These are phyloP conservation scores for Pocota personata DNA, from an alignment of 2,888 invertebrate species.

Conservation along the genomic window DNA sequence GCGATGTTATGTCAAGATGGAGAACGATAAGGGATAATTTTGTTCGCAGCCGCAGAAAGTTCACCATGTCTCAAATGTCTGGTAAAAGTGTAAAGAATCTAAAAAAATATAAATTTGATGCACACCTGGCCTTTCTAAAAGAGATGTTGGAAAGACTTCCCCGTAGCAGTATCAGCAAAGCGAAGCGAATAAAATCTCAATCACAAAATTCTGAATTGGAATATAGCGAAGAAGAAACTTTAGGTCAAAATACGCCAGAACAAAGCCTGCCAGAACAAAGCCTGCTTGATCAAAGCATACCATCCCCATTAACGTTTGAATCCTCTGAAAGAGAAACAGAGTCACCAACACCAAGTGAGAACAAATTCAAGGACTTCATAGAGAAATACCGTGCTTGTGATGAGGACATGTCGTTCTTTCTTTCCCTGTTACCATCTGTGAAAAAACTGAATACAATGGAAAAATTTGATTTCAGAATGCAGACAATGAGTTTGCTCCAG, in stretches of 20 bases:
- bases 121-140: neutral
- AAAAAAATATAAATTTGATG: neutral
- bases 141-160: neutral
- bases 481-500: neutral
- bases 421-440: neutral
- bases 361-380: neutral
- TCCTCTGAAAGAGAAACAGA: neutral
- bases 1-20: neutral
- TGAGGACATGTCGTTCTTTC: neutral
- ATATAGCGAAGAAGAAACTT: neutral
- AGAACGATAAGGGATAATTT: constrained; percentile 6
- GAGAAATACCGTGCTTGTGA: neutral
- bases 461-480: neutral
- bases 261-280: neutral
- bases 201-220: neutral
- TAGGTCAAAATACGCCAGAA: too few relatives aligned
- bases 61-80: neutral
- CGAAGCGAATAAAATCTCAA: too few relatives aligned
- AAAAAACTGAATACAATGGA: neutral
- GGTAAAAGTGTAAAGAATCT: neutral
- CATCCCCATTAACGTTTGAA: neutral
- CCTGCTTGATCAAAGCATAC: neutral
- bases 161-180: too few relatives aligned
- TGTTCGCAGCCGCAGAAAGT: neutral
- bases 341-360: neutral